Evolutionary conservation across 2,113 vertebrate genomes (phyloP), one percentile per base, ranked within the genome.

Genomic region (Oncorhynchus masou): DNA sequence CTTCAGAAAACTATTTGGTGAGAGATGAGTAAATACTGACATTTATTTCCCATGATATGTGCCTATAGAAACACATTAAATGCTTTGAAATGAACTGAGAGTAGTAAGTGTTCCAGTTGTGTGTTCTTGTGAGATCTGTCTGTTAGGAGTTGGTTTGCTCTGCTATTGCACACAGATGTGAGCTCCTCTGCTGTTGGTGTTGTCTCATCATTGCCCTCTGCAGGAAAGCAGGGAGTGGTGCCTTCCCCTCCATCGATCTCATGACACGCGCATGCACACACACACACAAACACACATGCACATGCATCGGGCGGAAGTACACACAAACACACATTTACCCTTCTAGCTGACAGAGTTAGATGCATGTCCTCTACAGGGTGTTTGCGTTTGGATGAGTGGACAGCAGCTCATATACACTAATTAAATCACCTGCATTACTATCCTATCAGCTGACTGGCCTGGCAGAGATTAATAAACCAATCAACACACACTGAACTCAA

Each of bases 341-440:
- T 22, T 59, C 60, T 71, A 72, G 45, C 70, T 71, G 74, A 39
- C 70, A 70, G 24, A 66, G 19, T 4, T 68, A 48, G 3, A 72
- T 62, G 45, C 34, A 45, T 59, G 31, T 66, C 25, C 34, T 67
- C 24, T 54, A 22, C 6, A 39, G 27, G 60, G 12, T 25, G 24
- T 70, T 68, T 77, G 29, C 20, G 57, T 29, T n/a, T 59, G 2
- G 11, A 70, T 25, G 48, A 65, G 57, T 89, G 85, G 88, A 71
- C 74, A 70, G 60, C 74, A 70, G 51, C 78, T 71, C 59, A 79
- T 73, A 81, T 22, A 70, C 67, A 70, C 68, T 27, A 89, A 70
- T 68, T 48, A 89, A 90, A 89, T 89, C 59, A 84, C 72, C 73
- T 87, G 83, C 71, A 70, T 88, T 92, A 88, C 29, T 49, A 11